These are phyloP conservation scores for Echinarachnius parma DNA, from an alignment of 53 echinoderm and acorn worm species.

Conservation along the genomic window DNA sequence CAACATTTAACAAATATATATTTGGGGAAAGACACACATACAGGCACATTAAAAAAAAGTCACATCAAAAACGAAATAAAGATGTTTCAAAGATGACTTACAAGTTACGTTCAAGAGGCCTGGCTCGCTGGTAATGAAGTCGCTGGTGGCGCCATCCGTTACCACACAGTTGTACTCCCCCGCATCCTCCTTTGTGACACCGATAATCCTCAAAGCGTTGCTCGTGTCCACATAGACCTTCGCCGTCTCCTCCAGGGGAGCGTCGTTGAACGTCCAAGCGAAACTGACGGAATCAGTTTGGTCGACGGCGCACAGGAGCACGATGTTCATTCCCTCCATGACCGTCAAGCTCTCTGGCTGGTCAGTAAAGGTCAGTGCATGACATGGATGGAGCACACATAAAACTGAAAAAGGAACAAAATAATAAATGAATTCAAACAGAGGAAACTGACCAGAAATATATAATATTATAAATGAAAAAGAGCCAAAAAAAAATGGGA, in stretches of 20 bases:
- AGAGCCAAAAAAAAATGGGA: too few species aligned
- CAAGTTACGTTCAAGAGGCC: conserved; percentile 69
- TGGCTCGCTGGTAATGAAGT: conserved; percentile 48
- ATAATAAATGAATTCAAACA: too few species aligned
- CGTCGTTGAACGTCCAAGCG: conserved; percentile 61
- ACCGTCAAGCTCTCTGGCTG: conserved; percentile 60
- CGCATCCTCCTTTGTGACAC: conserved; percentile 46
- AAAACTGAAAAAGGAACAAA: conserved; percentile 16
- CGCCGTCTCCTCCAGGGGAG: background rate
- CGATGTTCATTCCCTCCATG: conserved; percentile 52
- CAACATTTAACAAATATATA: too few species aligned
- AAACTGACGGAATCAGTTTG: conserved; percentile 51
- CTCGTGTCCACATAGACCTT: conserved; percentile 17
- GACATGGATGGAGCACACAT: conserved; percentile 18
- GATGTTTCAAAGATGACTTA: conserved; percentile 43
- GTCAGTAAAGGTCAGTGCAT: conserved; percentile 51
- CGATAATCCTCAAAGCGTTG: conserved; percentile 42
- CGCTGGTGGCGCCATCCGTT: conserved; percentile 25
- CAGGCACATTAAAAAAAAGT: too few species aligned
- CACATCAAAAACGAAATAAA: background rate
- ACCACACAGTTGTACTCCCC: conserved; percentile 67
- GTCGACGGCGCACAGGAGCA: conserved; percentile 62
- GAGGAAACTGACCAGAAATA: too few species aligned
- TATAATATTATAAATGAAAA: too few species aligned
- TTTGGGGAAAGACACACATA: too few species aligned